Conservation (phyloP, 2,888 invertebrate genomes). For the Psylliodes chrysocephalus region DNA sequence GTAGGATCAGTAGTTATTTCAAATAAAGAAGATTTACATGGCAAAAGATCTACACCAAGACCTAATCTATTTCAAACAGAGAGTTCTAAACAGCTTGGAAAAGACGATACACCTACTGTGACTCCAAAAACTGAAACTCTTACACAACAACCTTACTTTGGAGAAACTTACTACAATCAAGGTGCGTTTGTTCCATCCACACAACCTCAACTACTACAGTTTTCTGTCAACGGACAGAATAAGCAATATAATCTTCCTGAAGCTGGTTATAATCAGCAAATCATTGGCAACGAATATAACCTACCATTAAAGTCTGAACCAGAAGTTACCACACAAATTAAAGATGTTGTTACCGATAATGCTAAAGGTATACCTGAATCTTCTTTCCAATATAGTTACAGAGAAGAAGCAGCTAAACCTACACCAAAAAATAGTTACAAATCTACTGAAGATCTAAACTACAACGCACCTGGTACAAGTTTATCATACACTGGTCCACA, state of each 20-base stretch:
- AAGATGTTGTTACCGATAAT: not conserved
- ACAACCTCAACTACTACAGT: conserved; percentile 35
- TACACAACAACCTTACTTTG: conserved; percentile 29
- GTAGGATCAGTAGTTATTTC: conserved; percentile 84
- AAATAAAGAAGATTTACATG: conserved; percentile 44
- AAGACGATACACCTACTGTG: not conserved
- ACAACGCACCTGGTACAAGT: not conserved
- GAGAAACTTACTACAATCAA: conserved; percentile 28
- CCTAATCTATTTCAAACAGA: conserved; percentile 31
- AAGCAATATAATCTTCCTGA: conserved; percentile 12
- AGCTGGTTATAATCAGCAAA: conserved; percentile 16
- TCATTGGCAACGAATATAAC: not conserved
- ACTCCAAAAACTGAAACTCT: conserved; percentile 18
- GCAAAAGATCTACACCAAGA: conserved; percentile 37
- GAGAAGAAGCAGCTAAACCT: conserved; percentile 16
- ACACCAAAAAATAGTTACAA: conserved; percentile 18
- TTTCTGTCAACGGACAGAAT: conserved; percentile 22
- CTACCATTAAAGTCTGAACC: not conserved
- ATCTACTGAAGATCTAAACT: conserved; percentile 6
- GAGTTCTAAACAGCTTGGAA: not conserved
- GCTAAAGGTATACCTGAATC: not conserved
- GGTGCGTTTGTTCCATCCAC: conserved; percentile 8
- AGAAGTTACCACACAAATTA: not conserved
- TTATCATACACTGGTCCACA: conserved; percentile 1
- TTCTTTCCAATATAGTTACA: conserved; percentile 11